These are phyloP conservation scores for Ecliptopera silaceata DNA, from an alignment of 2,888 invertebrate species.

Conservation along the genomic window DNA sequence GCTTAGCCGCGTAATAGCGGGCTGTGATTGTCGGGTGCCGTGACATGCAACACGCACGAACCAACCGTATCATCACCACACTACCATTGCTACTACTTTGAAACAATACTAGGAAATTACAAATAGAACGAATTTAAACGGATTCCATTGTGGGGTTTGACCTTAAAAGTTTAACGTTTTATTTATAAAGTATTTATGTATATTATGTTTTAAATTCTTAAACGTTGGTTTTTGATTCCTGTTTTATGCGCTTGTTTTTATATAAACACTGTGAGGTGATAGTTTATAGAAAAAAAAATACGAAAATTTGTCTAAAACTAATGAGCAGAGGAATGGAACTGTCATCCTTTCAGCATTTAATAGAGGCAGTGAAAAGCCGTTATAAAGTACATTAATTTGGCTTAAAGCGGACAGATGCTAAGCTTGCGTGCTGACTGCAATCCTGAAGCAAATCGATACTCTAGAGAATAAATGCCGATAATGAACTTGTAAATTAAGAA, in stretches of 20 bases:
- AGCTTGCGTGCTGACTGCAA: constrained; percentile 55
- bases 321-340: constrained; percentile 45
- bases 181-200: neutral
- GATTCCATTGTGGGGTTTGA: constrained; percentile 1
- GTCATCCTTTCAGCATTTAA: constrained; percentile 42
- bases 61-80: constrained; percentile 52
- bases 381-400: constrained; percentile 52
- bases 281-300: constrained; percentile 40
- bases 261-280: too few species aligned
- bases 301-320: constrained; percentile 39
- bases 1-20: constrained; percentile 65
- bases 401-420: constrained; percentile 60
- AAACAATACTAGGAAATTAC: constrained; percentile 48
- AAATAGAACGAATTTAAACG: constrained; percentile 1
- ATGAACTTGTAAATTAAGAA: constrained; percentile 47
- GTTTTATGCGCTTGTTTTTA: too few species aligned
- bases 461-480: constrained; percentile 43
- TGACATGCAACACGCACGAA: constrained; percentile 55
- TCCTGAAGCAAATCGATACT: constrained; percentile 49
- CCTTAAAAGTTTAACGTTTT: neutral
- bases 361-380: constrained; percentile 46
- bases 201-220: too few species aligned
- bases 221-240: too few species aligned
- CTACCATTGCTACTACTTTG: constrained; percentile 50
- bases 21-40: constrained; percentile 60